Evolutionary conservation across 2,888 invertebrate species (phyloP), one percentile per base, ranked within the genome.

Genomic region (Trichopoda pennipes): DNA sequence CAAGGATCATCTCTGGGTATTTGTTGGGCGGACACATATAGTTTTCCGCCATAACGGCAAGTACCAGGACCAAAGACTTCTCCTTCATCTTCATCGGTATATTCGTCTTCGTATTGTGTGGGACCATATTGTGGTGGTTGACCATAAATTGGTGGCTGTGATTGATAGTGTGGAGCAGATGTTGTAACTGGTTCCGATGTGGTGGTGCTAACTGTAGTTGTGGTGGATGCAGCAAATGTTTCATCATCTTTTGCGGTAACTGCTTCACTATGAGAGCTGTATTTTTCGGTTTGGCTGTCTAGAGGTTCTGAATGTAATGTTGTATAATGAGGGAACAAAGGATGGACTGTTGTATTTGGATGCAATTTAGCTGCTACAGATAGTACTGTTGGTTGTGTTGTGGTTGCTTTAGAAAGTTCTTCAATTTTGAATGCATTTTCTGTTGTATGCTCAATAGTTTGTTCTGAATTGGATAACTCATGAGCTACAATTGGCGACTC

Each of bases 1-100:
- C 98, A 98, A 28, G 98, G 97, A 92, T 98, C 97, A 86, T 97
- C 97, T 86, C 98, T 93, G 51, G 97, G 97, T 88, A 98, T 97
- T 92, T 98, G 98, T 92, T 98, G 97, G 1, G 98, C 98, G 2
- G 97, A 97, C 53, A 97, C 96, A 90, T 97, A 98, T 61, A 97
- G 95, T 92, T 97, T 97, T 86, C 97, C 97, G 77, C 97, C 96
- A 87, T 97, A 98, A 87, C 97, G 93, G 88, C 98, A 98, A 64
- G 97, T 97, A 85, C 97, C 97, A 17, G 97, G 97, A 42, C 97
- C 96, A 86, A 96, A 96, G 8, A 94, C 92, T 74, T 94, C 93
- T 87, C 94, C 94, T 87, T 96, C 95, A 87, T 96, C 96, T 84
- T 94, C 94, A 72, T 89, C 90, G 10, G 85, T 86, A 87, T 96